Evolutionary conservation across 2,797 vertebrate species (phyloP).

Genomic region (Petrocephalus sullivani): DNA sequence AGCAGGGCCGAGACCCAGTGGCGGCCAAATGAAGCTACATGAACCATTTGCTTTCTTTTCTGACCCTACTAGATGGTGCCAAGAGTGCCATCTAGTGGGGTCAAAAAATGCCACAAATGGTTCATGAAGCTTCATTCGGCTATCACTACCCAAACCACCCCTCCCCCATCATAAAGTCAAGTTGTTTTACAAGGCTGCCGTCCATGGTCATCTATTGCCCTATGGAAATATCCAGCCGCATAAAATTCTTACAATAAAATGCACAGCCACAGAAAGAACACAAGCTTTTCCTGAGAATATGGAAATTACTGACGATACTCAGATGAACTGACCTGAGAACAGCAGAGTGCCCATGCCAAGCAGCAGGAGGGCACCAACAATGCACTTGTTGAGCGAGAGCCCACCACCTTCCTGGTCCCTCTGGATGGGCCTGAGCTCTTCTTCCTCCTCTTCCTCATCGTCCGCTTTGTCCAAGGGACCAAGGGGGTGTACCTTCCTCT

Average conservation of each 20-base stretch:
- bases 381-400: conserved; percentile 72
- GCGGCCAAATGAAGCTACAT: background rate
- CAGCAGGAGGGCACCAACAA: conserved; percentile 64
- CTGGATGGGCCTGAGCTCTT: conserved; percentile 55
- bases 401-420: conserved; percentile 47
- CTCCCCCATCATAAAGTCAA: background rate
- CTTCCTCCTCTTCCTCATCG: conserved; percentile 43
- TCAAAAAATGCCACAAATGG: background rate
- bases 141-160: background rate
- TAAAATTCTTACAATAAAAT: background rate
- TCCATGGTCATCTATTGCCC: background rate
- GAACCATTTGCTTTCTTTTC: background rate
- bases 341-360: conserved; percentile 67
- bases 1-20: background rate
- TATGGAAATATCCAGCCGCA: background rate
- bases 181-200: background rate
- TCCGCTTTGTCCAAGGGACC: conserved; percentile 51
- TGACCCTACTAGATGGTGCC: background rate
- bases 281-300: background rate
- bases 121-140: background rate
- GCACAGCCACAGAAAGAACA: background rate
- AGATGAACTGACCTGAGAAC: conserved; percentile 58
- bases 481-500: conserved; percentile 53
- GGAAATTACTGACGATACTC: background rate
- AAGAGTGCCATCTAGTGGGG: background rate